These are phyloP conservation scores for Spodoptera picta DNA, from an alignment of 2,888 invertebrate genomes.

Conservation along the genomic window DNA sequence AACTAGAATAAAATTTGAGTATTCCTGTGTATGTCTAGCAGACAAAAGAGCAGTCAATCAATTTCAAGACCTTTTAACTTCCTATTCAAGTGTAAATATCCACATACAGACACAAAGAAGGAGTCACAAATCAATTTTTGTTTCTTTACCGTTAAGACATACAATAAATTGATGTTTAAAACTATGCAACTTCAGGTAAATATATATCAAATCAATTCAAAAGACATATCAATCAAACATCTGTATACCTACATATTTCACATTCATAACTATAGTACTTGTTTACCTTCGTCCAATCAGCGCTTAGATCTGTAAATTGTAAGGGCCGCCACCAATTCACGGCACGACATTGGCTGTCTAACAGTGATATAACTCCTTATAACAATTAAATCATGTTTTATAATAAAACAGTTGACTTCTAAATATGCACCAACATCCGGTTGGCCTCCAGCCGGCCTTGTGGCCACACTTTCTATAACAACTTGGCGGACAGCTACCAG, in stretches of 20 bases:
- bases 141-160: too few relatives aligned
- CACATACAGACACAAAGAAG: too few relatives aligned
- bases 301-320: slow-evolving; percentile 25
- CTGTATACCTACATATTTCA: slow-evolving; percentile 3
- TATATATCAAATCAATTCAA: too few relatives aligned
- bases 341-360: slow-evolving; percentile 28
- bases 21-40: too few relatives aligned
- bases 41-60: too few relatives aligned
- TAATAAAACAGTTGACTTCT: slow-evolving; percentile 53
- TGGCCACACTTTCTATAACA: slow-evolving; percentile 73
- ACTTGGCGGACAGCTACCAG: slow-evolving; percentile 32
- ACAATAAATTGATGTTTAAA: too few relatives aligned
- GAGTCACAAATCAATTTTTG: too few relatives aligned
- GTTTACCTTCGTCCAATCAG: slow-evolving; percentile 33
- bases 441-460: slow-evolving; percentile 80
- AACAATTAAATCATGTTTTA: slow-evolving; percentile 52
- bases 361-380: slow-evolving; percentile 29
- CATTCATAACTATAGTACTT: slow-evolving; percentile 3
- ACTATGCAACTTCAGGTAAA: too few relatives aligned
- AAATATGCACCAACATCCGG: slow-evolving; percentile 69
- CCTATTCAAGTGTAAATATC: too few relatives aligned
- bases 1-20: too few relatives aligned
- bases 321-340: slow-evolving; percentile 33
- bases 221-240: not conserved
- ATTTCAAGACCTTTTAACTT: too few relatives aligned